Evolutionary conservation across 2,888 invertebrate species (phyloP).

Genomic region (Geotrupes spiniger): DNA sequence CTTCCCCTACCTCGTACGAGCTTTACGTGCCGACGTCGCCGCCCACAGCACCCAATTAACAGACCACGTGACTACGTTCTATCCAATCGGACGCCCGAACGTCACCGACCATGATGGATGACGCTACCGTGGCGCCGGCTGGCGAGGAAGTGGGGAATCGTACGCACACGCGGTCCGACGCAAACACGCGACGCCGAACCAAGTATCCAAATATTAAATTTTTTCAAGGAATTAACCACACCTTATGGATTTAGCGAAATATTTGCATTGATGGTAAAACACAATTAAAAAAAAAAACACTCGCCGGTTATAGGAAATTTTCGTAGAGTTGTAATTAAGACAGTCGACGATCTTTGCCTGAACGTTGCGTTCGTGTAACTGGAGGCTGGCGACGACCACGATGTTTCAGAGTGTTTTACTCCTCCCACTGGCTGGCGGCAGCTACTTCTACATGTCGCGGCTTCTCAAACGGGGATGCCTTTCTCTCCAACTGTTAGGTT

Average conservation of each 20-base stretch:
- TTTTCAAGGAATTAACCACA: too few relatives aligned
- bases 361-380: conserved; percentile 38
- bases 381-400: conserved; percentile 40
- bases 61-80: conserved; percentile 59
- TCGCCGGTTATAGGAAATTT: too few relatives aligned
- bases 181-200: too few relatives aligned
- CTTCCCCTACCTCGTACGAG: conserved; percentile 42
- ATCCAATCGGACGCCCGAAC: conserved; percentile 52
- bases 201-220: too few relatives aligned
- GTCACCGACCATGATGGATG: conserved; percentile 63
- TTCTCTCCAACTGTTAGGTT: conserved; percentile 36
- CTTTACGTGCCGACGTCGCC: conserved; percentile 47
- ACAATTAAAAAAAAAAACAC: too few relatives aligned
- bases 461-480: conserved; percentile 42
- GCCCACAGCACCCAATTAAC: conserved; percentile 61
- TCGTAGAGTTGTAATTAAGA: too few relatives aligned
- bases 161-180: conserved; percentile 30
- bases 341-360: conserved; percentile 14
- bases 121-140: conserved; percentile 42
- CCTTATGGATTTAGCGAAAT: too few relatives aligned
- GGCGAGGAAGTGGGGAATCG: conserved; percentile 29
- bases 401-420: conserved; percentile 41
- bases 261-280: too few relatives aligned
- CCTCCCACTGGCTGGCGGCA: conserved; percentile 44
- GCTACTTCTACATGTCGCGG: conserved; percentile 41